phyloP scores from a whole-genome alignment of 2,113 vertebrate genomes.

The Pangasianodon gigas region DNA sequence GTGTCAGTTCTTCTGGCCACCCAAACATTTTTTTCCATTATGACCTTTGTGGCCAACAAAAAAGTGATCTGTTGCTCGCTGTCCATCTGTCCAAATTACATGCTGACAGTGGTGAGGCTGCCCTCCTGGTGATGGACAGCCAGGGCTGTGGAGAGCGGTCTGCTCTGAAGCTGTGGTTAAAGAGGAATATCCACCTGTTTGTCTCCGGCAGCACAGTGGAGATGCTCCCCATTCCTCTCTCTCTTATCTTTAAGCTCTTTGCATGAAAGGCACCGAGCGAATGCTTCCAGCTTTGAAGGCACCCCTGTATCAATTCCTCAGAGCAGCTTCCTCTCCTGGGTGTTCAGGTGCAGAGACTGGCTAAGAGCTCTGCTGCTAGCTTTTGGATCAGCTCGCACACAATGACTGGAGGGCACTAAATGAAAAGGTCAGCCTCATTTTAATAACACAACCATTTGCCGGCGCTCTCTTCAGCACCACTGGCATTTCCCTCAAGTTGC shows the following conservation, averaged over 20 bases:
- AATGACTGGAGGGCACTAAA: constrained; percentile 46
- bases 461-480: constrained; percentile 59
- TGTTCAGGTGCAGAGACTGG: constrained; percentile 7
- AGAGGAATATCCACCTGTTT: constrained; percentile 53
- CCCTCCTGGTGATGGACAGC: constrained; percentile 63
- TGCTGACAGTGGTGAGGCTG: constrained; percentile 60
- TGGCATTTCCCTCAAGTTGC: constrained; percentile 61
- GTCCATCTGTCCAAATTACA: constrained; percentile 71
- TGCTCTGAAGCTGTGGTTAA: constrained; percentile 52
- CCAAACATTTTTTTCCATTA: constrained; percentile 43
- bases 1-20: constrained; percentile 35
- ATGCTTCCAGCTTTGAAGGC: constrained; percentile 50
- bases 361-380: constrained; percentile 19
- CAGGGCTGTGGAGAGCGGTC: constrained; percentile 35
- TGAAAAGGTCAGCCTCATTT: constrained; percentile 65
- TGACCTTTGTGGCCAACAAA: constrained; percentile 65
- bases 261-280: constrained; percentile 59
- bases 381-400: constrained; percentile 19
- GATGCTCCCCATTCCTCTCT: constrained; percentile 55
- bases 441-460: constrained; percentile 71
- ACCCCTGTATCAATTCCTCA: constrained; percentile 45
- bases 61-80: constrained; percentile 59
- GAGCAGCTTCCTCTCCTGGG: constrained; percentile 40
- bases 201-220: constrained; percentile 37
- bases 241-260: constrained; percentile 64